A percentile compares a stretch with the other conserved stretches of the same genome.
Evolutionary conservation across 2,113 vertebrate species (phyloP).

Genomic region (Syngnathus typhle): DNA sequence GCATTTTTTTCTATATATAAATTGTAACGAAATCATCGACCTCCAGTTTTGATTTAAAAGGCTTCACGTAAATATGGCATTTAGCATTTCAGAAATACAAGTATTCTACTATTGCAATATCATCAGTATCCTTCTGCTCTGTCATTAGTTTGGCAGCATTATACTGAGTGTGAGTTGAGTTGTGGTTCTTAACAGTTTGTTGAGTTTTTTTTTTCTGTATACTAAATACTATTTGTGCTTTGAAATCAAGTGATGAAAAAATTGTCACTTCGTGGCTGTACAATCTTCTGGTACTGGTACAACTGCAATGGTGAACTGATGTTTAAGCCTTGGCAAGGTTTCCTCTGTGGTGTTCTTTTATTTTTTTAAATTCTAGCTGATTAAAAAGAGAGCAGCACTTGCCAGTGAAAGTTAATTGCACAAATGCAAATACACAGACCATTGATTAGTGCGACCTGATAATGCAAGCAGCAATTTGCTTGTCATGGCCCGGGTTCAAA

Average conservation of each 20-base stretch:
- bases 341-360: background rate
- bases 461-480: conserved; percentile 34
- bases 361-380: background rate
- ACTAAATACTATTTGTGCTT: no score
- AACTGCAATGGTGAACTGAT: background rate
- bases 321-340: background rate
- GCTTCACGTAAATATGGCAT: background rate
- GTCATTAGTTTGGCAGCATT: no score
- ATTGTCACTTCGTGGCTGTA: no score
- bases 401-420: conserved; percentile 33
- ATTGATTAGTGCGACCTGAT: conserved; percentile 45
- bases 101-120: no score
- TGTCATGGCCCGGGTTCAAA: conserved; percentile 45
- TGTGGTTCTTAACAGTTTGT: no score
- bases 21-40: background rate
- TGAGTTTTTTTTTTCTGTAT: no score
- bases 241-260: background rate
- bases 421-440: conserved; percentile 38
- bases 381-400: conserved; percentile 22
- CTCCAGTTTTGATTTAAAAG: background rate
- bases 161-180: no score
- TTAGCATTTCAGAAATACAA: no score
- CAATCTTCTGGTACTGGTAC: background rate
- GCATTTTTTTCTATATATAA: no score
- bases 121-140: no score